These are phyloP conservation scores for Xenentodon cancila DNA, from an alignment of 2,797 vertebrate species.

Conservation along the genomic window DNA sequence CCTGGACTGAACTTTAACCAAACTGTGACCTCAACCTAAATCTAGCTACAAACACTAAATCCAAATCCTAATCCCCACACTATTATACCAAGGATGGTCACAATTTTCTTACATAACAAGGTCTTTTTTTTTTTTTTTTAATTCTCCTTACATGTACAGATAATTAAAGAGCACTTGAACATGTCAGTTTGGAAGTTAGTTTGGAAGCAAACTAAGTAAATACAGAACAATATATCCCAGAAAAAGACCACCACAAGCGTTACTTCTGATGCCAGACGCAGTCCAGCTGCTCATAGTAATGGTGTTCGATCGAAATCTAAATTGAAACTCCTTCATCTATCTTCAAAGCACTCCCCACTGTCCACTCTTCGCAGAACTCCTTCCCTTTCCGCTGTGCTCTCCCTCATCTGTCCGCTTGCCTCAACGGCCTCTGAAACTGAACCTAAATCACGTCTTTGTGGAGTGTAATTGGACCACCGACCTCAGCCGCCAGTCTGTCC, in stretches of 20 bases:
- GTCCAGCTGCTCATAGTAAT: constrained; percentile 13
- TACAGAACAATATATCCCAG: background rate
- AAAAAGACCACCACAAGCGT: constrained; percentile 10
- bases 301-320: constrained; percentile 48
- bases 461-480: constrained; percentile 73
- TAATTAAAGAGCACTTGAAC: no score
- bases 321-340: constrained; percentile 50
- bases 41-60: constrained; percentile 24
- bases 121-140: constrained; percentile 12
- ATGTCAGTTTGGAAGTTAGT: no score
- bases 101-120: constrained; percentile 34
- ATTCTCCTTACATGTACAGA: constrained; percentile 7
- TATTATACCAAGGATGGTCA: constrained; percentile 11
- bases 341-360: constrained; percentile 29
- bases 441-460: constrained; percentile 69
- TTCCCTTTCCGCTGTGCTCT: constrained; percentile 19
- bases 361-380: constrained; percentile 22
- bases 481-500: constrained; percentile 61
- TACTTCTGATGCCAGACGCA: background rate
- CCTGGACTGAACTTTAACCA: constrained; percentile 6
- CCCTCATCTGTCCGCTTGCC: constrained; percentile 45
- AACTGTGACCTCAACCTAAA: constrained; percentile 26
- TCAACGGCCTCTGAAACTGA: constrained; percentile 51
- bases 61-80: constrained; percentile 32
- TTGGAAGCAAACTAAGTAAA: constrained; percentile 1